These are phyloP conservation scores for Leptinotarsa haldemani DNA, from an alignment of 2,888 invertebrate species.

Conservation along the genomic window DNA sequence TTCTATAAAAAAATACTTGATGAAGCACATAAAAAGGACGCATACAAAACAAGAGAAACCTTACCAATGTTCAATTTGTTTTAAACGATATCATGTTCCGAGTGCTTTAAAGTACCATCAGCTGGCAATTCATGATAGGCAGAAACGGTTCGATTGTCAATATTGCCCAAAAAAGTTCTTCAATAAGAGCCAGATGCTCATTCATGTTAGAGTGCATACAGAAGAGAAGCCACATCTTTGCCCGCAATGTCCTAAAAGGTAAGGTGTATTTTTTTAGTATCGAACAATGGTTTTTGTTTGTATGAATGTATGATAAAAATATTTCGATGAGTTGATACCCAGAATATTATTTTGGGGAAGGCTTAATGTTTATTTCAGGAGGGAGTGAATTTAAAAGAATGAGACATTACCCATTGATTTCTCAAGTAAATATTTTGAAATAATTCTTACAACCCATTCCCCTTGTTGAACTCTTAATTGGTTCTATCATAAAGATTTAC, in stretches of 20 bases:
- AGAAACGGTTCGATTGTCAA: neutral
- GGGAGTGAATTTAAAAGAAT: too few relatives aligned
- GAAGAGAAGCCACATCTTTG: neutral
- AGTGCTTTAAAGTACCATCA: constrained; percentile 2
- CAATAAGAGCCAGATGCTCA: neutral
- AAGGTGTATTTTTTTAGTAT: neutral
- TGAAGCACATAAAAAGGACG: constrained; percentile 5
- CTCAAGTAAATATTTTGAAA: too few relatives aligned
- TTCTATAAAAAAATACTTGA: constrained; percentile 8
- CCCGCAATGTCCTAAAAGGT: neutral
- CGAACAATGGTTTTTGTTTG: too few relatives aligned
- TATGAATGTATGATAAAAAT: too few relatives aligned
- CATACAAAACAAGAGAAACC: constrained; percentile 8
- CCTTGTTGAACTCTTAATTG: too few relatives aligned
- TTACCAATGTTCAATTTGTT: neutral
- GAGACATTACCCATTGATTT: too few relatives aligned
- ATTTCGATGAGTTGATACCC: too few relatives aligned
- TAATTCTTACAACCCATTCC: too few relatives aligned
- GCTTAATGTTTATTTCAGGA: too few relatives aligned
- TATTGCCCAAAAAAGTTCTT: neutral
- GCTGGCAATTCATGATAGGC: neutral
- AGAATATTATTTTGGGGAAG: too few relatives aligned
- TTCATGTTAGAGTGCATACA: constrained; percentile 1
- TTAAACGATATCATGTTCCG: neutral
- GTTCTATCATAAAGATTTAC: too few relatives aligned